These are phyloP conservation scores for Melanotaenia boesemani DNA, from an alignment of 2,797 vertebrate genomes.

Conservation along the genomic window DNA sequence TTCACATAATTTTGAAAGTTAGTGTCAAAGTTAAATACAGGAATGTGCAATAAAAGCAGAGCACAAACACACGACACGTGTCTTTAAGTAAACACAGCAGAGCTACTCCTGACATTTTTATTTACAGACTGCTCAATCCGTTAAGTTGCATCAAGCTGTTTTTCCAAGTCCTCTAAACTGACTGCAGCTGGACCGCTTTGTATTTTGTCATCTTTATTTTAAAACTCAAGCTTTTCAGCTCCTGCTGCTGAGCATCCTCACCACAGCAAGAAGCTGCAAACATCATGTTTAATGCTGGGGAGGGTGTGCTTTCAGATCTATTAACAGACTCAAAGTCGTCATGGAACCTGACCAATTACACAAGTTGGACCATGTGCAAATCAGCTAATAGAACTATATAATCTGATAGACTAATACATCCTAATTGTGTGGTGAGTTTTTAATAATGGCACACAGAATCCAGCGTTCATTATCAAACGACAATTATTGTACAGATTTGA, in stretches of 20 bases:
- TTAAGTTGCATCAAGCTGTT: slow-evolving; percentile 13
- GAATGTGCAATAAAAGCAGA: neutral
- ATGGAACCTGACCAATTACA: neutral
- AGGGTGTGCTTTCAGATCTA: slow-evolving; percentile 2
- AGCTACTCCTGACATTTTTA: neutral
- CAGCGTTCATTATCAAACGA: neutral
- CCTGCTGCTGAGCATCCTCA: slow-evolving; percentile 26
- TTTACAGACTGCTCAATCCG: slow-evolving; percentile 28
- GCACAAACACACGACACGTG: slow-evolving; percentile 15
- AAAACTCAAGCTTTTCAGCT: slow-evolving; percentile 22
- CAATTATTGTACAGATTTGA: slow-evolving; percentile 1
- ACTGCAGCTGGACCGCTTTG: slow-evolving; percentile 34
- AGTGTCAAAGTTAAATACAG: neutral
- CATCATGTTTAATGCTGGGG: slow-evolving; percentile 1
- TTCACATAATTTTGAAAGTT: slow-evolving; percentile 6
- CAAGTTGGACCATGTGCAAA: neutral
- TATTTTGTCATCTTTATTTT: slow-evolving; percentile 21
- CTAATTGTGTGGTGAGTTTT: neutral
- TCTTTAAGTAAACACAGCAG: slow-evolving; percentile 15
- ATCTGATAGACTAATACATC: neutral
- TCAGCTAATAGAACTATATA: neutral
- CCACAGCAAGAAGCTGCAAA: slow-evolving; percentile 29
- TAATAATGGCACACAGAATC: neutral
- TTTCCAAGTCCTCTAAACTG: slow-evolving; percentile 18
- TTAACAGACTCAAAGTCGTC: neutral